These are phyloP conservation scores for Martes martes DNA, from an alignment of 2,113 vertebrate genomes.

Conservation along the genomic window DNA sequence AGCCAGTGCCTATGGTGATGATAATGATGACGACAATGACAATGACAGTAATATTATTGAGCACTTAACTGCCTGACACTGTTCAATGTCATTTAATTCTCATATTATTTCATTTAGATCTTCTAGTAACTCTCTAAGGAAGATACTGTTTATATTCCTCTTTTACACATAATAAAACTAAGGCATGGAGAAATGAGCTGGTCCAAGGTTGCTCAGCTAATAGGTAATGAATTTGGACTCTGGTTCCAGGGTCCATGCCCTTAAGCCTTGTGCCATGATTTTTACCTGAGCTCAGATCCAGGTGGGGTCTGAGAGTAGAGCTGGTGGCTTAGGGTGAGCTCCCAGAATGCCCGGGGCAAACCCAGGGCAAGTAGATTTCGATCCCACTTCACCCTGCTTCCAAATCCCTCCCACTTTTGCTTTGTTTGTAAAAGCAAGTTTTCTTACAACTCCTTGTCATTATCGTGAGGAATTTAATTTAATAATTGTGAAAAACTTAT, in stretches of 20 bases:
- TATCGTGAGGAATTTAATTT: not conserved
- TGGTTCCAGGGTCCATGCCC: not conserved
- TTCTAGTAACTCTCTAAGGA: not conserved
- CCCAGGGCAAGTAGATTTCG: not conserved
- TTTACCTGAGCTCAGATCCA: not conserved
- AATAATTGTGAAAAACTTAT: not conserved
- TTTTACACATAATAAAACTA: not conserved
- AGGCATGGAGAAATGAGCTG: not conserved
- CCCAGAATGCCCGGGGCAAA: not conserved
- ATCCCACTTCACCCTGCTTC: not conserved
- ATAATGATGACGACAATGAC: not conserved
- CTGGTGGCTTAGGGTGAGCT: not conserved
- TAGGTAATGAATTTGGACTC: not conserved
- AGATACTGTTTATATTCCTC: not conserved
- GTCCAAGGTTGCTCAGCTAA: not conserved
- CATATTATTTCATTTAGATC: slow-evolving; percentile 4
- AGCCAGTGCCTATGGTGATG: not conserved
- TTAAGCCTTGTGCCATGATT: not conserved
- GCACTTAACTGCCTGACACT: not conserved
- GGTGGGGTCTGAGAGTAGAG: not conserved
- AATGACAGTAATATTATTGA: not conserved
- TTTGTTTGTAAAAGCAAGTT: not conserved
- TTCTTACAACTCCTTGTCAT: not conserved
- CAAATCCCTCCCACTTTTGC: not conserved
- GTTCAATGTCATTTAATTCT: not conserved